A percentile compares a stretch with the other conserved stretches of the same genome.
These are phyloP conservation scores for Coelopa frigida DNA, from an alignment of 1,140 invertebrate species.

Conservation along the genomic window DNA sequence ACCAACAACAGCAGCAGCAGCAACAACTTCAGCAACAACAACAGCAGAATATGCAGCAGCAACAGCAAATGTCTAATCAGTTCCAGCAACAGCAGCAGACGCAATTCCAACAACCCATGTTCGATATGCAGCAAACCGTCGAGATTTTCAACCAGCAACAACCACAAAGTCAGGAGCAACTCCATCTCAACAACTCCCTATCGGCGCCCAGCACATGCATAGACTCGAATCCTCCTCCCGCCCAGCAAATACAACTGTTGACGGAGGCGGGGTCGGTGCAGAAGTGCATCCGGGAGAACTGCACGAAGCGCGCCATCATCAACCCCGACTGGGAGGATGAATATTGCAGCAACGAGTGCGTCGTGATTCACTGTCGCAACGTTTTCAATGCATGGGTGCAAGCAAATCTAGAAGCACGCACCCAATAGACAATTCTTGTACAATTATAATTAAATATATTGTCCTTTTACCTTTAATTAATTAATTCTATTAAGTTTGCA, in stretches of 20 bases:
- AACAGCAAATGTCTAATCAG: slow-evolving; percentile 20
- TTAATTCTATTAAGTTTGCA: too few relatives aligned
- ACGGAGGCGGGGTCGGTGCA: slow-evolving; percentile 46
- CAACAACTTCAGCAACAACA: not conserved
- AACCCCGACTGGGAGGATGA: slow-evolving; percentile 95
- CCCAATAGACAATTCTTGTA: too few relatives aligned
- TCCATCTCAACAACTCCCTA: slow-evolving; percentile 43
- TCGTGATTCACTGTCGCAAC: slow-evolving; percentile 84
- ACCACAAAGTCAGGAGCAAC: not conserved
- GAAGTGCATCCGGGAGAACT: slow-evolving; percentile 82
- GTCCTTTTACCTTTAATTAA: too few relatives aligned
- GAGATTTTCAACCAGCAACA: slow-evolving; percentile 1
- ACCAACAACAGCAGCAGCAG: slow-evolving; percentile 38
- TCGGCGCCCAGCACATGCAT: not conserved
- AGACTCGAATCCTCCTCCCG: slow-evolving; percentile 3
- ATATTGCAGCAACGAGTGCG: slow-evolving; percentile 96
- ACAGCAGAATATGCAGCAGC: not conserved
- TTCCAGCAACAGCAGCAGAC: slow-evolving; percentile 22
- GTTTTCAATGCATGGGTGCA: slow-evolving; percentile 40
- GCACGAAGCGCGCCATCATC: slow-evolving; percentile 80
- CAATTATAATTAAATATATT: too few relatives aligned
- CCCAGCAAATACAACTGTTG: slow-evolving; percentile 31
- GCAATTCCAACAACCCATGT: not conserved
- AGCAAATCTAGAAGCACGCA: slow-evolving; percentile 23
- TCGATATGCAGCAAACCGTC: slow-evolving; percentile 3